These are phyloP conservation scores for Procambarus clarkii DNA, from an alignment of 1,140 invertebrate genomes.

Conservation along the genomic window DNA sequence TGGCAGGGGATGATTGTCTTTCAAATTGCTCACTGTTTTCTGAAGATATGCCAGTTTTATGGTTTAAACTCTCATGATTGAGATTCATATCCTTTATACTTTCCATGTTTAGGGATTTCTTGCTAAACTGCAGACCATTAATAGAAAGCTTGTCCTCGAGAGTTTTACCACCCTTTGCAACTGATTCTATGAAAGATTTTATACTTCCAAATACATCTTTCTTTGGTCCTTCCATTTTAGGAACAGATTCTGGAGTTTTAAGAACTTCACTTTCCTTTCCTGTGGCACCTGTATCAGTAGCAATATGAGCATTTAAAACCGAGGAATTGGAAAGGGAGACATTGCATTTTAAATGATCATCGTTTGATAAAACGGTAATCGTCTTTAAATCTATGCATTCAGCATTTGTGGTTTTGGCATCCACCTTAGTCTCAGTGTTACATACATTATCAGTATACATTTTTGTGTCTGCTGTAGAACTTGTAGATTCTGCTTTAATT, in stretches of 20 bases:
- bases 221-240: neutral
- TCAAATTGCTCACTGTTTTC: neutral
- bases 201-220: neutral
- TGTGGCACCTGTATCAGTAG: neutral
- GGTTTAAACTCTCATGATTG: neutral
- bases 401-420: neutral
- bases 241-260: neutral
- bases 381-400: neutral
- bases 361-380: neutral
- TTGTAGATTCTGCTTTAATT: neutral
- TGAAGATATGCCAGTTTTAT: neutral
- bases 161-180: slow-evolving; percentile 6
- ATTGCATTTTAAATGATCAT: neutral
- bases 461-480: neutral
- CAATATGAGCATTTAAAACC: neutral
- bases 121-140: neutral
- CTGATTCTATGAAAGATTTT: slow-evolving; percentile 14
- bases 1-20: neutral
- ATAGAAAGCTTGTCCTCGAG: slow-evolving; percentile 17
- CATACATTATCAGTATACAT: no score
- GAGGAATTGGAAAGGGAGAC: neutral
- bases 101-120: slow-evolving; percentile 17
- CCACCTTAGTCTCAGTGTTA: no score
- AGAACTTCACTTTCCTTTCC: neutral
- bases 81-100: neutral